Evolutionary conservation across 2,888 invertebrate genomes (phyloP).

Genomic region (Zelleria hepariella): DNA sequence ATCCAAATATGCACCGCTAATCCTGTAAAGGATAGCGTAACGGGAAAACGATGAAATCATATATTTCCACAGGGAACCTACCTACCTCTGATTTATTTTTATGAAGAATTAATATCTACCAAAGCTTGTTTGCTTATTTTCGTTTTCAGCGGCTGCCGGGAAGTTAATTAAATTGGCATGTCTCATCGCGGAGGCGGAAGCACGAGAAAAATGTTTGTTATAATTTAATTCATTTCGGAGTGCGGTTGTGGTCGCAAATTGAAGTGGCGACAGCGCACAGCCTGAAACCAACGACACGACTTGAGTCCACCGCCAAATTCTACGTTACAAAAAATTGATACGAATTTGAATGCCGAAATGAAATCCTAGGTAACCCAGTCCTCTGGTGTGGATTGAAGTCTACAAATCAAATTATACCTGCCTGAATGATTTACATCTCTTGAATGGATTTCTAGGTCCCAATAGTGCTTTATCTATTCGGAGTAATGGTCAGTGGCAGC

Average conservation of each 20-base stretch:
- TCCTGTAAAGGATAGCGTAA: neutral
- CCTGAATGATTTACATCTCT: neutral
- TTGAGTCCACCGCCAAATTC: neutral
- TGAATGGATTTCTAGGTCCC: neutral
- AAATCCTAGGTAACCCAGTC: neutral
- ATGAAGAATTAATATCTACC: neutral
- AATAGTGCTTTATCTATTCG: neutral
- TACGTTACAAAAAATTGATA: neutral
- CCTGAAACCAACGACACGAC: neutral
- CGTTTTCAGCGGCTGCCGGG: neutral
- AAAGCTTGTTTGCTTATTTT: neutral
- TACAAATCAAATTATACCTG: neutral
- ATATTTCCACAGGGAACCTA: no score
- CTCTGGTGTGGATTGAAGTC: neutral
- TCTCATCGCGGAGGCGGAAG: neutral
- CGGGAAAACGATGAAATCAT: neutral
- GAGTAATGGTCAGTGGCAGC: neutral
- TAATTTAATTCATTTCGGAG: constrained; percentile 35
- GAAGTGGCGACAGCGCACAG: constrained; percentile 23
- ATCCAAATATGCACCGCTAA: no score
- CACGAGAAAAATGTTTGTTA: constrained; percentile 7
- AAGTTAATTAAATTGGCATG: neutral
- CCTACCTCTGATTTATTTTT: no score
- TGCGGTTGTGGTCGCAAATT: constrained; percentile 28
- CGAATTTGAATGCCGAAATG: no score